Percentiles rank a stretch among this genome's conserved stretches.
Conservation (phyloP, 30 jellyfish, hydroid and myxozoan genomes). For the Aurelia aurita region DNA sequence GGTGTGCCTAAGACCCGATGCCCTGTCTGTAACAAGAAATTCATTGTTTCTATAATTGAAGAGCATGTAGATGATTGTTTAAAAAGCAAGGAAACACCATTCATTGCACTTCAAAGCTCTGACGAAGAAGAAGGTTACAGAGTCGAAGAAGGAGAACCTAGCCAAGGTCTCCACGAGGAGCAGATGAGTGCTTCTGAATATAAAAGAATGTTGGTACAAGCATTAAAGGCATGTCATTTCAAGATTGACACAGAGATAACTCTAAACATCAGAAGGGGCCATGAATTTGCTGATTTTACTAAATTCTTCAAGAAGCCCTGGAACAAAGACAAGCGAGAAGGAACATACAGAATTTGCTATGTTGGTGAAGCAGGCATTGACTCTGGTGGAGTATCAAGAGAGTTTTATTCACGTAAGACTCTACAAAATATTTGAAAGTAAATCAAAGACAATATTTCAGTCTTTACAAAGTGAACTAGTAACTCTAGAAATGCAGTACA, state of each 20-base stretch:
- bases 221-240: neutral
- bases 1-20: conserved; percentile 18
- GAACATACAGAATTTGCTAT: conserved; percentile 18
- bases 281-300: conserved; percentile 22
- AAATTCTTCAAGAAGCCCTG: conserved; percentile 36
- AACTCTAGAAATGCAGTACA: neutral
- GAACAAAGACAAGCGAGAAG: conserved; percentile 27
- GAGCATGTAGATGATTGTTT: conserved; percentile 29
- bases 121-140: neutral
- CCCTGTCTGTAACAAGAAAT: conserved; percentile 28
- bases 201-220: conserved; percentile 7
- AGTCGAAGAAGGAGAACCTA: conserved; percentile 5
- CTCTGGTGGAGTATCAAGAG: conserved; percentile 69
- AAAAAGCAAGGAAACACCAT: conserved; percentile 22
- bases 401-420: conserved; percentile 56
- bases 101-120: conserved; percentile 17
- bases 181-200: conserved; percentile 16
- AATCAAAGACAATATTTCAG: neutral
- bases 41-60: conserved; percentile 4
- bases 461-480: conserved; percentile 1
- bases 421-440: neutral
- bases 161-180: conserved; percentile 7
- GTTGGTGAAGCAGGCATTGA: conserved; percentile 63
- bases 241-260: neutral
- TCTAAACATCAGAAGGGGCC: conserved; percentile 10